Percentiles rank a stretch among this genome's conserved stretches.
Conservation (phyloP, 2,113 vertebrate genomes). For the Cisticola juncidis region DNA sequence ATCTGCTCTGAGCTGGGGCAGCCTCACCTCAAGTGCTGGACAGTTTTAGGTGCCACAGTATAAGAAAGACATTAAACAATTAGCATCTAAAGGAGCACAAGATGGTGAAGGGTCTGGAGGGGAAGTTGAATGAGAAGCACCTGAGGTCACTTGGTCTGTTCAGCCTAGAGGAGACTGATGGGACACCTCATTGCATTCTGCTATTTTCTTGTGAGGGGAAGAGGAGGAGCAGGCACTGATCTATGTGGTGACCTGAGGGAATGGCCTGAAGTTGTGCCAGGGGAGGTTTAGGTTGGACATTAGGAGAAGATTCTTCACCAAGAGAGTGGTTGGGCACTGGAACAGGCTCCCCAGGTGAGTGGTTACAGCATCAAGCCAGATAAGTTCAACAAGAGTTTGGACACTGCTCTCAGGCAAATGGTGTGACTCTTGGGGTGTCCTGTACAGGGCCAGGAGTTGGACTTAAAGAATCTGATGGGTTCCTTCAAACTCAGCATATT, state of each 20-base stretch:
- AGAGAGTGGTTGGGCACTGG: background rate
- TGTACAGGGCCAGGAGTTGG: background rate
- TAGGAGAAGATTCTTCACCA: background rate
- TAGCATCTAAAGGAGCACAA: rapidly evolving
- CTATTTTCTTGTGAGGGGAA: rapidly evolving
- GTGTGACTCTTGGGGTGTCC: background rate
- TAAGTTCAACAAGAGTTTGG: background rate
- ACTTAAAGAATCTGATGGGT: rapidly evolving
- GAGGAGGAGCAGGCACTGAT: background rate
- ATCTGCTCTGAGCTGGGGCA: background rate
- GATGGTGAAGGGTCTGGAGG: background rate
- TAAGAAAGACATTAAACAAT: rapidly evolving
- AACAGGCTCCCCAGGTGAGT: background rate
- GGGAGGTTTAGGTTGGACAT: background rate
- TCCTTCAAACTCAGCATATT: background rate
- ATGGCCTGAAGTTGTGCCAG: background rate
- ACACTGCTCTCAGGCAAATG: background rate
- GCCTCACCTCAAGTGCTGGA: background rate
- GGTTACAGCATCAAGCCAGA: background rate
- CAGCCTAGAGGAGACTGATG: background rate
- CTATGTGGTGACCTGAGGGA: rapidly evolving
- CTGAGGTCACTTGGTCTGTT: background rate
- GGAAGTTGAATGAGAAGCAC: background rate
- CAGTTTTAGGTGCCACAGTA: background rate
- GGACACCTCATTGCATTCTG: background rate